Evolutionary conservation across 53 echinoderm and acorn worm species (phyloP).

Genomic region (Arbacia lixula): DNA sequence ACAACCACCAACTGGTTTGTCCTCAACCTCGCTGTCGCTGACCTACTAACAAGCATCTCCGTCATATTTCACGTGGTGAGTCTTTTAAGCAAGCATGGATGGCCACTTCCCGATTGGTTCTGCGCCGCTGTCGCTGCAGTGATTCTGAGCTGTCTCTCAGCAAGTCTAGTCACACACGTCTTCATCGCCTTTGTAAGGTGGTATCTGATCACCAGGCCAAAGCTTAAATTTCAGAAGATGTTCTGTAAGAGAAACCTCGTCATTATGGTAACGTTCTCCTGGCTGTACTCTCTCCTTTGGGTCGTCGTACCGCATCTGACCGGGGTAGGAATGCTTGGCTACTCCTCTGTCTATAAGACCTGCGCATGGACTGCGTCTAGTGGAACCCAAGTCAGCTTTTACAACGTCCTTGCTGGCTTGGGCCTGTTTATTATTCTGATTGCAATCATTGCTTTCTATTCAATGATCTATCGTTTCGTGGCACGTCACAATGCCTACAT

Average conservation of each 20-base stretch:
- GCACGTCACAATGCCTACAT: not conserved
- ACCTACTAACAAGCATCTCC: not conserved
- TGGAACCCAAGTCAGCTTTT: not conserved
- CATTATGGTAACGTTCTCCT: not conserved
- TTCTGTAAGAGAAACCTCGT: not conserved
- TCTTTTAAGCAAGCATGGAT: not conserved
- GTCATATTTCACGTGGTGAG: not conserved
- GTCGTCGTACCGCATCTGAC: constrained; percentile 4
- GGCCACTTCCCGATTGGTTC: not conserved
- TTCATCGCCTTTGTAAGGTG: constrained; percentile 16
- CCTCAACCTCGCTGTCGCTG: constrained; percentile 14
- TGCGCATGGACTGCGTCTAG: not conserved
- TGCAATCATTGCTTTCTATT: not conserved
- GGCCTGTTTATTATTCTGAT: not conserved
- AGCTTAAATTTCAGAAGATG: not conserved
- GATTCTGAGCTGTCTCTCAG: not conserved
- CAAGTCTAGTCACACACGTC: not conserved
- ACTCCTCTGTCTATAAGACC: not conserved
- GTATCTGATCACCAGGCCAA: constrained; percentile 21
- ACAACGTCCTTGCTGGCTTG: not conserved
- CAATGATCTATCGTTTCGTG: constrained; percentile 14
- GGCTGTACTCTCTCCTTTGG: not conserved
- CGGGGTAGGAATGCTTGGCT: not conserved
- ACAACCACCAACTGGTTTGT: constrained; percentile 9
- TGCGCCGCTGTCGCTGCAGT: not conserved